Conservation (phyloP, 2,113 vertebrate genomes). For the Prietella phreatophila region DNA sequence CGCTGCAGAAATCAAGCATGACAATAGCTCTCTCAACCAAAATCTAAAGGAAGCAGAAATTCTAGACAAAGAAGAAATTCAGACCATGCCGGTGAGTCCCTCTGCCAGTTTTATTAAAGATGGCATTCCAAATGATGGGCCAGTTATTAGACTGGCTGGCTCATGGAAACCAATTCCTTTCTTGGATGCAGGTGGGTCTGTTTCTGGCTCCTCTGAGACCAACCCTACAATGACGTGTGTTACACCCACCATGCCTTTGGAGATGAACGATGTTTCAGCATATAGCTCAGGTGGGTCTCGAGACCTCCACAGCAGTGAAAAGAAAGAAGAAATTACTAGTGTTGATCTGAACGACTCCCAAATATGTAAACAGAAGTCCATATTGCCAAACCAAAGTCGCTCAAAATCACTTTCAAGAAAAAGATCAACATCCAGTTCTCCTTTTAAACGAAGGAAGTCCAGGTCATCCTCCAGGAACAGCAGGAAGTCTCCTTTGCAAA, state of each 20-base stretch:
- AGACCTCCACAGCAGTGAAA: slow-evolving; percentile 9
- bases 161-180: slow-evolving; percentile 60
- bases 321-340: not conserved
- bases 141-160: slow-evolving; percentile 3
- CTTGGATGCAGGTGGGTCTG: slow-evolving; percentile 20
- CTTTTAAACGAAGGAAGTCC: slow-evolving; percentile 55
- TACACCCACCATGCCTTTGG: slow-evolving; percentile 47
- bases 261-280: not conserved
- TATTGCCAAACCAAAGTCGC: slow-evolving; percentile 16
- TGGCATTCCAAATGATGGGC: not conserved
- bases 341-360: slow-evolving; percentile 6
- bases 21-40: not conserved
- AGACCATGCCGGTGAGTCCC: not conserved
- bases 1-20: not conserved
- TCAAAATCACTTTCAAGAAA: slow-evolving; percentile 59
- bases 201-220: not conserved
- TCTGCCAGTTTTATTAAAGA: not conserved
- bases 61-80: slow-evolving; percentile 17
- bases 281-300: not conserved
- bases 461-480: slow-evolving; percentile 45
- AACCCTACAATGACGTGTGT: slow-evolving; percentile 33
- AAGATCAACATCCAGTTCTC: slow-evolving; percentile 60
- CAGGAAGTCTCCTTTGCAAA: slow-evolving; percentile 57
- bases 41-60: slow-evolving; percentile 28
- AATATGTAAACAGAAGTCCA: not conserved